Percentiles rank a stretch among this genome's conserved stretches.
Conservation (phyloP, 2,113 vertebrate genomes). For the Clinocottus analis region DNA sequence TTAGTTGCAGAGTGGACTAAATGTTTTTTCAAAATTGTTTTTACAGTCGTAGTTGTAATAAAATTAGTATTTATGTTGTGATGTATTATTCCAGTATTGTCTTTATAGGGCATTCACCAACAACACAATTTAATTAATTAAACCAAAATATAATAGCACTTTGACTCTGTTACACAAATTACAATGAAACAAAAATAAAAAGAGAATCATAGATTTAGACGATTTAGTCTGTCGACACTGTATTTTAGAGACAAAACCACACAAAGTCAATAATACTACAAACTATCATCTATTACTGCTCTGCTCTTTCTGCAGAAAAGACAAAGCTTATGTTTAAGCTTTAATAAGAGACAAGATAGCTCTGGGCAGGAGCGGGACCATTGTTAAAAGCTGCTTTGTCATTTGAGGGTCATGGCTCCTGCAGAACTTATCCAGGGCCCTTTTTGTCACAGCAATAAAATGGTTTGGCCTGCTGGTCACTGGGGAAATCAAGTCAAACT, state of each 20-base stretch:
- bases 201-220: not conserved
- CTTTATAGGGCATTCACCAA: not conserved
- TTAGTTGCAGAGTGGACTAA: not conserved
- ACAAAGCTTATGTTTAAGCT: not conserved
- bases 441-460: conserved; percentile 46
- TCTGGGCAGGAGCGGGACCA: not conserved
- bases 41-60: not conserved
- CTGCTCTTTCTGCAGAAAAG: not conserved
- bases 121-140: not conserved
- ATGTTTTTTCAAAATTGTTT: conserved; percentile 1
- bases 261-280: not conserved
- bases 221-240: not conserved
- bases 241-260: not conserved
- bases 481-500: conserved; percentile 76
- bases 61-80: not conserved
- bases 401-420: conserved; percentile 39
- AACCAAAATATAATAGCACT: not conserved
- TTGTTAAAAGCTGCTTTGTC: conserved; percentile 28
- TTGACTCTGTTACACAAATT: not conserved
- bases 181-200: not conserved
- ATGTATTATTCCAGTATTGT: not conserved
- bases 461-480: conserved; percentile 52
- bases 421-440: conserved; percentile 42
- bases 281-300: conserved; percentile 3
- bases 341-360: not conserved